Evolutionary conservation across 1,140 invertebrate genomes (phyloP), one percentile per base, ranked within the genome.

Genomic region (Papilio xuthus): DNA sequence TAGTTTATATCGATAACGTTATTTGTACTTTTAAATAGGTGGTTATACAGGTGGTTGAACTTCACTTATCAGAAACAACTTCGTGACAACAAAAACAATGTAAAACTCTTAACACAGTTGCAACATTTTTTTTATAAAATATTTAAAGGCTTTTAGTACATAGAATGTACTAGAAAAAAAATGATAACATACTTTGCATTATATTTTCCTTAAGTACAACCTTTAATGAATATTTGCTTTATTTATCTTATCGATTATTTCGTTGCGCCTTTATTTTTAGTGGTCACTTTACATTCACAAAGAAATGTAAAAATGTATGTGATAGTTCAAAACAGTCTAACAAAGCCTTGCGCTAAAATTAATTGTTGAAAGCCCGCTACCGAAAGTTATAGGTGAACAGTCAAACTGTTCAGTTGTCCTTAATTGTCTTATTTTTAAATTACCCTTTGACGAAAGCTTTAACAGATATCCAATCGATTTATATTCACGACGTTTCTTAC

Each of bases 41-140:
- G 23, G 3, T 23, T 6, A 67, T 15, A 67, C n/a, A 28, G 60
- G 60, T 67, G 26, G 13, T 67, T 67, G 60, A 67, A 67, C 60
- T 67, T 3, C 26, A 67, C 26, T 67, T 67, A 67, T 67, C 60
- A 67, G 23, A 67, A 28, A 67, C 12, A 28, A 67, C 23, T 67
- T 32, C 26, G 26, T 67, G 26, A 67, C 26, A 67, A 67, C 26
- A 32, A 67, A 67, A 67, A 67, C 26, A 67, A 67, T 67, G 26
- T 67, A 67, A 32, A 67, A 60, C 9, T 13, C 9, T 28, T 28
- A 7, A 67, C 56, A 28, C 12, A 41, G n/a, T 37, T 37, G 69
- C 37, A 70, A 42, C 69, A 32, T 70, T 37, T n/a, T 63, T n/a
- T n/a, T n/a, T n/a, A n/a, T n/a, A n/a, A 23, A 63, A 63, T 63